A percentile compares a stretch with the other conserved stretches of the same genome.
These are phyloP conservation scores for Catagonus wagneri DNA, from an alignment of 2,113 vertebrate species.

Conservation along the genomic window DNA sequence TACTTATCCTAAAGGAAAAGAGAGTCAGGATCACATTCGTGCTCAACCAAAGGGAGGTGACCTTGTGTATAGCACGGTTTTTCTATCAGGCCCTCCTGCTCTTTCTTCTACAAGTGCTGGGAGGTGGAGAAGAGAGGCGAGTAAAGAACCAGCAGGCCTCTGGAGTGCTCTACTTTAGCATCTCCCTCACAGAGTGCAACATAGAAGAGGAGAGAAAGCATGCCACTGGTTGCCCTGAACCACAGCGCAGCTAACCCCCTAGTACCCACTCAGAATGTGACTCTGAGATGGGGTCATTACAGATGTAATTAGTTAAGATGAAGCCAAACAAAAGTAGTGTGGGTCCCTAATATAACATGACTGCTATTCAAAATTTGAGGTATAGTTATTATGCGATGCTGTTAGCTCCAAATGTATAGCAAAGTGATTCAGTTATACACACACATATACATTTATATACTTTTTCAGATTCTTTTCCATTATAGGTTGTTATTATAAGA, in stretches of 20 bases:
- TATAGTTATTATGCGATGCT: no score
- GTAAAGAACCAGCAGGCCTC: not conserved
- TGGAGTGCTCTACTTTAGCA: not conserved
- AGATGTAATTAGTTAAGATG: not conserved
- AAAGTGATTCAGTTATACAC: no score
- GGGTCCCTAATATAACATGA: not conserved
- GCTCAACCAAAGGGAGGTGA: not conserved
- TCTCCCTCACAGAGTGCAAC: not conserved
- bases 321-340: not conserved
- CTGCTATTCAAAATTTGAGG: not conserved
- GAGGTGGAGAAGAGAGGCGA: not conserved
- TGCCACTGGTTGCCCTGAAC: not conserved
- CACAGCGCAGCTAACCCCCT: not conserved
- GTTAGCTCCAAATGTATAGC: no score
- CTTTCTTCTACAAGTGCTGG: not conserved
- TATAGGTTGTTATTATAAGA: no score
- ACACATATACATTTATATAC: no score
- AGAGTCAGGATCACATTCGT: not conserved
- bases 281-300: not conserved
- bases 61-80: not conserved
- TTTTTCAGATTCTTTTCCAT: no score
- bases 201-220: not conserved
- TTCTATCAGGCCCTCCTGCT: not conserved
- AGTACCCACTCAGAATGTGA: not conserved
- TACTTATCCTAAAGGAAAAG: not conserved